Conservation (phyloP, 2,113 vertebrate species). For the Columba livia region DNA sequence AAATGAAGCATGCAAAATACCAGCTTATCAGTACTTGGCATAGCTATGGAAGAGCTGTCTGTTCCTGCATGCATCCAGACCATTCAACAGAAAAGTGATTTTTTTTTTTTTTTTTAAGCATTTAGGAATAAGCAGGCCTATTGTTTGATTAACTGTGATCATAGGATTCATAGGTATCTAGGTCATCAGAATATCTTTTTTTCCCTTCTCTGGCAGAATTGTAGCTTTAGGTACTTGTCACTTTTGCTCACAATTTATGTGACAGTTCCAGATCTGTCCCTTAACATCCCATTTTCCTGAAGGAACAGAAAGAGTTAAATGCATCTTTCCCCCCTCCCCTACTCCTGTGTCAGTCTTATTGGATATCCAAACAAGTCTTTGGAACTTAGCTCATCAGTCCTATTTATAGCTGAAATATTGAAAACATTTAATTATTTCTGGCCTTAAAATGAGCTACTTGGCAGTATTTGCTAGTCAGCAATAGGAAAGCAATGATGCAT, state of each 20-base stretch:
- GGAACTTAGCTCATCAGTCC: not conserved
- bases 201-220: not conserved
- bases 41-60: not conserved
- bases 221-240: not conserved
- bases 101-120: not conserved
- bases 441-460: slow-evolving; percentile 54
- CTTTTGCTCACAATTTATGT: not conserved
- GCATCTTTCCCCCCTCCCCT: not conserved
- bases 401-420: slow-evolving; percentile 58
- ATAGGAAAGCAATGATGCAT: not conserved
- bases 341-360: not conserved
- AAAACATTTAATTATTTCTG: slow-evolving; percentile 61
- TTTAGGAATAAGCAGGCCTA: not conserved
- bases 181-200: not conserved
- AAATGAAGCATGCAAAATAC: not conserved
- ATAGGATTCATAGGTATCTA: not conserved
- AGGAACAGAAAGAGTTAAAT: not conserved
- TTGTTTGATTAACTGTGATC: not conserved
- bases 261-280: not conserved
- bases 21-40: not conserved
- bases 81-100: not conserved
- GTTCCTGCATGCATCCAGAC: not conserved
- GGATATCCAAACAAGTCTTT: slow-evolving; percentile 1
- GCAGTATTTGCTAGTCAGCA: not conserved
- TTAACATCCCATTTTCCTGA: not conserved